A percentile compares a stretch with the other conserved stretches of the same genome.
Conservation (phyloP, 2,797 vertebrate genomes). For the Anas acuta region DNA sequence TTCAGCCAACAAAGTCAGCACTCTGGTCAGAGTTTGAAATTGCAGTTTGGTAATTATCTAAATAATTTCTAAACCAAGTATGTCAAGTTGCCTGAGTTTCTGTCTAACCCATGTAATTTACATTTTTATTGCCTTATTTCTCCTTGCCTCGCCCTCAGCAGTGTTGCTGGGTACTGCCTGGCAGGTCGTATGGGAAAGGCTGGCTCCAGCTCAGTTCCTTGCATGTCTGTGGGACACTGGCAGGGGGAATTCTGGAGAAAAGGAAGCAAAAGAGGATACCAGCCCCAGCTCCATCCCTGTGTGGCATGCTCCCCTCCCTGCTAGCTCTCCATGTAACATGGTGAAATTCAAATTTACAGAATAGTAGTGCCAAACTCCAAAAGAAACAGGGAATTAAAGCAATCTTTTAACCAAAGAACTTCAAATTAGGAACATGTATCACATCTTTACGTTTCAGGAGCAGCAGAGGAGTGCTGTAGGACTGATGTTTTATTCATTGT, state of each 20-base stretch:
- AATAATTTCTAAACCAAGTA: not conserved
- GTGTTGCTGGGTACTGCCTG: not conserved
- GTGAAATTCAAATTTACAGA: not conserved
- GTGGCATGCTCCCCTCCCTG: accelerated
- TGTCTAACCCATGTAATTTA: not conserved
- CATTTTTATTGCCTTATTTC: not conserved
- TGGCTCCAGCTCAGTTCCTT: not conserved
- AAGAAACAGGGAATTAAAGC: slow-evolving; percentile 5
- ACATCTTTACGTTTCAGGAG: not conserved
- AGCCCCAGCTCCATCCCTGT: not conserved
- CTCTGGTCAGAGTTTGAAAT: not conserved
- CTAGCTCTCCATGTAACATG: not conserved
- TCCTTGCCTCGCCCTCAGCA: not conserved
- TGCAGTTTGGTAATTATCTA: not conserved
- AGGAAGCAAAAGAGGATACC: not conserved
- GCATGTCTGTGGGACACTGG: not conserved
- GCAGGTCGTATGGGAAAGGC: not conserved
- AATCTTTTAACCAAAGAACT: not conserved
- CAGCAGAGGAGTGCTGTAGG: not conserved
- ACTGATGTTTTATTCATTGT: not conserved
- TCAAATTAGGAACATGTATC: not conserved
- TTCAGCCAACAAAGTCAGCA: not conserved
- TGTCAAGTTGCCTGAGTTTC: not conserved
- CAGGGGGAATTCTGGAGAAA: not conserved
- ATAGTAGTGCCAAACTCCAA: not conserved